These are phyloP conservation scores for Cheilosia impressa DNA, from an alignment of 2,888 invertebrate species.

Conservation along the genomic window DNA sequence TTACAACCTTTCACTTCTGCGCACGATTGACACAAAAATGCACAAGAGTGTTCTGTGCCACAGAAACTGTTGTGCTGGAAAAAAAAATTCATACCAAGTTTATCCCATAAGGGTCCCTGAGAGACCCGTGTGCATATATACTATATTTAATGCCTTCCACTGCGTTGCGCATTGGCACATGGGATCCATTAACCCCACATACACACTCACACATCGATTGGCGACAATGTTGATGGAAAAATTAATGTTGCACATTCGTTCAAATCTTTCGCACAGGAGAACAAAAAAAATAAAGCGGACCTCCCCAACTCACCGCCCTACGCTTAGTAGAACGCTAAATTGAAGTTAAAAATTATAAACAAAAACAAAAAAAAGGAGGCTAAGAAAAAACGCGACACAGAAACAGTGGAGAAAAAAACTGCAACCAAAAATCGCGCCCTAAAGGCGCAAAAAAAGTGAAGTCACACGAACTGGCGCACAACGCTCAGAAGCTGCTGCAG, in stretches of 20 bases:
- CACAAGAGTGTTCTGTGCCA: background rate
- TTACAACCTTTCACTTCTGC: conserved; percentile 38
- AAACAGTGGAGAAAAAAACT: conserved; percentile 3
- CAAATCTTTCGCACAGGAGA: conserved; percentile 18
- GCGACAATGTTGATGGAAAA: conserved; percentile 62
- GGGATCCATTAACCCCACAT: conserved; percentile 45
- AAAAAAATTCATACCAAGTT: conserved; percentile 13
- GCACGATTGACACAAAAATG: conserved; percentile 36
- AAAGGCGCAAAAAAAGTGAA: conserved; percentile 25
- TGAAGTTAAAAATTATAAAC: conserved; percentile 15
- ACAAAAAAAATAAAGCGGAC: conserved; percentile 15
- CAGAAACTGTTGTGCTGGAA: background rate
- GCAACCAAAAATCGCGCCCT: conserved; percentile 50
- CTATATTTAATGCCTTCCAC: conserved; percentile 29
- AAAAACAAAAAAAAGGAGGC: background rate
- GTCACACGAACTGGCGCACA: conserved; percentile 60
- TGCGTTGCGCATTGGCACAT: conserved; percentile 42
- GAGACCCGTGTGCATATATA: conserved; percentile 22
- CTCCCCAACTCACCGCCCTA: conserved; percentile 32
- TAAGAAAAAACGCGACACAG: conserved; percentile 29
- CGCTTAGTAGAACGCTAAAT: conserved; percentile 42
- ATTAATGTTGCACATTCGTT: conserved; percentile 55
- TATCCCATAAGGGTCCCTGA: conserved; percentile 17
- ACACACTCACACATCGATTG: conserved; percentile 45
- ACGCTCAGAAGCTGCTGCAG: conserved; percentile 22